phyloP scores from a whole-genome alignment of 2,113 vertebrate species.

The Eptatretus burgeri region DNA sequence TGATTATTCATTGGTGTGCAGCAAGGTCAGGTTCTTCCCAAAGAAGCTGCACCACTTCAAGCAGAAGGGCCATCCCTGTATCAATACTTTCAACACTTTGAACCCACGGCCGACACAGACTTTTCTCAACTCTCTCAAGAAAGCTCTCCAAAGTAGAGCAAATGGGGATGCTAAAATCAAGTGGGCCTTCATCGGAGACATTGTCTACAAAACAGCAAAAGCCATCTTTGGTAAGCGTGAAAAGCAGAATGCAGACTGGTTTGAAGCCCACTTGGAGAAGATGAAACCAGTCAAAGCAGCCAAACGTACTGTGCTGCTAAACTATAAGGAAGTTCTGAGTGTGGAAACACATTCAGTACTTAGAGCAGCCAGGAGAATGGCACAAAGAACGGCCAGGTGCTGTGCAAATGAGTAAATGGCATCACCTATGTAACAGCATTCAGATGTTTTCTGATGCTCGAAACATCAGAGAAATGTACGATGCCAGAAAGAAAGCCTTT shows the following conservation, averaged over 20 bases:
- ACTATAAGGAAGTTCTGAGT: not conserved
- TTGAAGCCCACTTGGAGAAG: not conserved
- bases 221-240: not conserved
- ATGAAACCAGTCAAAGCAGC: not conserved
- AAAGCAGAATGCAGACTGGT: constrained; percentile 1
- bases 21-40: not conserved
- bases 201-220: not conserved
- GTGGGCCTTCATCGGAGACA: not conserved
- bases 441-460: not conserved
- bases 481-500: not conserved
- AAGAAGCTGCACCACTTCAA: not conserved
- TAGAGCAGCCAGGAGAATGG: not conserved
- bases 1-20: not conserved
- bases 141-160: not conserved
- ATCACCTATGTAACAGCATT: not conserved
- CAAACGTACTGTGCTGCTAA: not conserved
- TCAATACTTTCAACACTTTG: not conserved
- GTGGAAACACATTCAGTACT: not conserved
- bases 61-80: not conserved
- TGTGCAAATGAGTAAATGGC: not conserved
- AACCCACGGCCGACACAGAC: not conserved
- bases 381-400: not conserved
- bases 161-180: not conserved
- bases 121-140: not conserved
- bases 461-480: not conserved